Conservation (phyloP, 2,113 vertebrate genomes). For the Acanthochromis polyacanthus region DNA sequence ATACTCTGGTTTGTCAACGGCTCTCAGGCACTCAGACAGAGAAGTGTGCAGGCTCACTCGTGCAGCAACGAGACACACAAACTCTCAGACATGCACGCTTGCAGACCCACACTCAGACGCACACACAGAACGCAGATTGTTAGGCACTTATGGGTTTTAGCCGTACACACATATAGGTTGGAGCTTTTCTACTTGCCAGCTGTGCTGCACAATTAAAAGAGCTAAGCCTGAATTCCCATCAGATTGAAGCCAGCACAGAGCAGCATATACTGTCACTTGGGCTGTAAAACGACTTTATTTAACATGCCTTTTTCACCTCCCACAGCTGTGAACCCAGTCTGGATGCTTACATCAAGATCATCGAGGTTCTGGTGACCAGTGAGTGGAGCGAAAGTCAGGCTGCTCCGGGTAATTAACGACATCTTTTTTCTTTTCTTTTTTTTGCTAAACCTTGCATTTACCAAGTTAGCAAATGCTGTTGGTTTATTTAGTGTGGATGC, state of each 20-base stretch:
- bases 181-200: slow-evolving; percentile 67
- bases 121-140: slow-evolving; percentile 11
- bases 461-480: background rate
- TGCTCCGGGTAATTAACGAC: slow-evolving; percentile 90
- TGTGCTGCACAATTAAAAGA: slow-evolving; percentile 63
- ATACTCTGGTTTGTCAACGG: slow-evolving; percentile 31
- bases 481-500: background rate
- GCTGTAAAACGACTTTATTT: slow-evolving; percentile 35
- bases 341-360: slow-evolving; percentile 90
- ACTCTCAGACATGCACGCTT: slow-evolving; percentile 29
- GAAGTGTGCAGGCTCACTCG: slow-evolving; percentile 36
- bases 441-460: background rate
- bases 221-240: slow-evolving; percentile 59
- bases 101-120: slow-evolving; percentile 2
- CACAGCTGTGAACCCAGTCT: slow-evolving; percentile 91
- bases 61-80: slow-evolving; percentile 32
- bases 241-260: slow-evolving; percentile 43
- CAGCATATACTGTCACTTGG: slow-evolving; percentile 25
- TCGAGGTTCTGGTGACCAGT: slow-evolving; percentile 93
- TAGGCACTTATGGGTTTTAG: slow-evolving; percentile 43
- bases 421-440: too few species aligned
- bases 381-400: slow-evolving; percentile 93
- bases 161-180: slow-evolving; percentile 43
- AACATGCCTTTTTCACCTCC: slow-evolving; percentile 29
- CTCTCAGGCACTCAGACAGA: slow-evolving; percentile 42